These are phyloP conservation scores for Anthonomus grandis DNA, from an alignment of 1,140 invertebrate species.

Conservation along the genomic window DNA sequence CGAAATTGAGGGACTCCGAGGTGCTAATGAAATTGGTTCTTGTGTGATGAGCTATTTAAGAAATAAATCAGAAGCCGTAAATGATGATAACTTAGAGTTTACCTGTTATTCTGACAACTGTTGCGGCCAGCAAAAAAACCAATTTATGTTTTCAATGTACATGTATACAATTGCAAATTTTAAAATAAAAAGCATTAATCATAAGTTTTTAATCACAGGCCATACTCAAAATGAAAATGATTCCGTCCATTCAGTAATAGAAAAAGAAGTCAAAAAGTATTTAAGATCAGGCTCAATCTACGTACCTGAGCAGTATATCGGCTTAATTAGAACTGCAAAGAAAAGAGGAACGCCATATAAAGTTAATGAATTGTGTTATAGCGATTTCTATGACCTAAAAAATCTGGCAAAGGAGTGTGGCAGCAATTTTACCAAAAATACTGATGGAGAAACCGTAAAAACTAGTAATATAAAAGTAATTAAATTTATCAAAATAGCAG, in stretches of 20 bases:
- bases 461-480: slow-evolving; percentile 1
- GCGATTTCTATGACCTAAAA: slow-evolving; percentile 33
- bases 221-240: slow-evolving; percentile 42
- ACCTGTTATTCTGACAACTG: slow-evolving; percentile 47
- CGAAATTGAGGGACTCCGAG: slow-evolving; percentile 48
- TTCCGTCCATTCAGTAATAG: slow-evolving; percentile 34
- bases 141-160: slow-evolving; percentile 39
- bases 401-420: slow-evolving; percentile 6
- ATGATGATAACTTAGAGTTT: slow-evolving; percentile 32
- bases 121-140: slow-evolving; percentile 46
- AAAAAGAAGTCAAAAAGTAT: slow-evolving; percentile 27
- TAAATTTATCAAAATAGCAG: slow-evolving; percentile 1
- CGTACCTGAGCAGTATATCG: slow-evolving; percentile 8
- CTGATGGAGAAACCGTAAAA: slow-evolving; percentile 1
- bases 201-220: slow-evolving; percentile 41
- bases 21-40: slow-evolving; percentile 47
- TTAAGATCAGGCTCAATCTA: slow-evolving; percentile 9
- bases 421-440: slow-evolving; percentile 1
- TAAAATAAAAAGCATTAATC: slow-evolving; percentile 37
- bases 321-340: slow-evolving; percentile 32
- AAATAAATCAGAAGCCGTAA: slow-evolving; percentile 19
- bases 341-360: slow-evolving; percentile 36
- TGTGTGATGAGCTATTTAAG: slow-evolving; percentile 43
- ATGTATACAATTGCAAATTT: slow-evolving; percentile 32
- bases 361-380: slow-evolving; percentile 32